These are phyloP conservation scores for Heptranchias perlo DNA, from an alignment of 2,113 vertebrate genomes.

Conservation along the genomic window DNA sequence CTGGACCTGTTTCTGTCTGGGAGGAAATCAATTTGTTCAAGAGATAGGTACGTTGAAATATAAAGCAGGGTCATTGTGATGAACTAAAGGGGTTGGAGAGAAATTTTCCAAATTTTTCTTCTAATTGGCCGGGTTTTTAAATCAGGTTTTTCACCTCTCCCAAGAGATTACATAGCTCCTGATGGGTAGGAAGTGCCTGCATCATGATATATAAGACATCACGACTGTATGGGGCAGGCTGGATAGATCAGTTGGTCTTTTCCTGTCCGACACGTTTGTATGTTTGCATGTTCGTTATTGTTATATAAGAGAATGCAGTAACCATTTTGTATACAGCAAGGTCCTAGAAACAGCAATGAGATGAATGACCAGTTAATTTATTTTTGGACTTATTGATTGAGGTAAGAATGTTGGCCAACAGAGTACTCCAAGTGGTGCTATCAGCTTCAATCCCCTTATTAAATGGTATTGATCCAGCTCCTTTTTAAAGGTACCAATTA, in stretches of 20 bases:
- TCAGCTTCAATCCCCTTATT: not conserved
- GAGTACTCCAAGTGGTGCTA: not conserved
- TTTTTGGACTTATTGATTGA: not conserved
- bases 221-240: not conserved
- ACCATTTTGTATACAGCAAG: not conserved
- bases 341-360: not conserved
- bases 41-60: not conserved
- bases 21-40: not conserved
- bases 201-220: not conserved
- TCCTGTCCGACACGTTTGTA: not conserved
- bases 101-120: not conserved
- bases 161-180: not conserved
- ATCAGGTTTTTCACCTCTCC: not conserved
- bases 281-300: not conserved
- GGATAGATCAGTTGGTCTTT: not conserved
- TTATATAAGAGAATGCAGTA: not conserved
- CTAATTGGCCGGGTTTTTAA: not conserved
- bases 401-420: not conserved
- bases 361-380: not conserved
- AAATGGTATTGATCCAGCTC: not conserved
- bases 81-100: not conserved
- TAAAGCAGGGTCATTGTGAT: not conserved
- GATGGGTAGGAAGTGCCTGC: not conserved
- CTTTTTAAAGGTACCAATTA: not conserved
- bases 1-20: not conserved